Evolutionary conservation across 2,797 vertebrate species (phyloP), one percentile per base, ranked within the genome.

Genomic region (Buceros bicornis): DNA sequence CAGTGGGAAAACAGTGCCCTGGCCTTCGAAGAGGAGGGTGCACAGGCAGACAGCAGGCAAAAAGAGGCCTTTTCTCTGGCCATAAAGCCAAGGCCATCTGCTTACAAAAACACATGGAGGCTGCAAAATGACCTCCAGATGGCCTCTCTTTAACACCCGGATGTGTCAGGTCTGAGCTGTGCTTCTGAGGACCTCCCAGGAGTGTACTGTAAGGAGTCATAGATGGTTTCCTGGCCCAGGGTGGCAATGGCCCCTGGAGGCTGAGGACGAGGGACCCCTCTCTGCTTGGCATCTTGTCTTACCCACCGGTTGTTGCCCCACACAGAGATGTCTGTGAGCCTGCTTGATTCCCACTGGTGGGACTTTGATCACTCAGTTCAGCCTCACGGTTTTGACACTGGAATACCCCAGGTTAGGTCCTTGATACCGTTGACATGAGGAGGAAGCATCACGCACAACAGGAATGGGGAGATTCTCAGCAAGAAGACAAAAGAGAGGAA

Each of bases 241-340:
- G 58, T 86, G 66, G 26, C 51, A 57, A 85, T 31, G 13, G 64
- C 20, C 47, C 18, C 25, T 12, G 48, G 45, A 90, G 82, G 47
- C 18, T 16, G 43, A 66, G 72, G 12, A 53, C 2, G 2, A 80
- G n/a, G 13, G 16, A 61, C 51, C 9, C 11, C 8, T 50, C 26
- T 89, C 35, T 90, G n/a, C 5, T 16, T 62, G 53, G 25, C 31
- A n/a, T 62, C 29, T 70, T 60, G 29, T 66, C 65, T 92, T 19
- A 24, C 18, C 24, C 1, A 0, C 37, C 1, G 0, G 16, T 56
- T 0, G 0, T 57, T 61, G 40, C 19, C 28, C 35, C 48, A 50
- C 2, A 0, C 8, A 2, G 43, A 25, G n/a, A 10, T 21, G 15
- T 56, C 45, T 56, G 16, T 74, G 58, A 83, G 53, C 26, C 1